These are phyloP conservation scores for Synchiropus splendidus DNA, from an alignment of 2,113 vertebrate species.

Conservation along the genomic window DNA sequence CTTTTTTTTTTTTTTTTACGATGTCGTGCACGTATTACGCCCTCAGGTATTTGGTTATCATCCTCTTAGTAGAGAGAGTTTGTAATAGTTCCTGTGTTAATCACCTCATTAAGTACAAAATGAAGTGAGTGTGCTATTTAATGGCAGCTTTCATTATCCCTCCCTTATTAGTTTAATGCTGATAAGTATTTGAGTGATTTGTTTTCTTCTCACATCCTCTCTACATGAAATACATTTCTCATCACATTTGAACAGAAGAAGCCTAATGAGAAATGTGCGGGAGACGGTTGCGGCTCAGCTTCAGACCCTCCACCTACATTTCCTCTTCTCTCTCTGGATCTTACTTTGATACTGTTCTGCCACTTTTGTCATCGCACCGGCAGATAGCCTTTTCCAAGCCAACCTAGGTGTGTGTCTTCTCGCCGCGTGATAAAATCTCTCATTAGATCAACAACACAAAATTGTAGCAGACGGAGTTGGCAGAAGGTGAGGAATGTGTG, in stretches of 20 bases:
- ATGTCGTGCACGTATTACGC: neutral
- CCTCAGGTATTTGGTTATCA: conserved; percentile 14
- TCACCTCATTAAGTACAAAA: conserved; percentile 14
- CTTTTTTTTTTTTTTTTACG: neutral
- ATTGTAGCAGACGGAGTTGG: conserved; percentile 41
- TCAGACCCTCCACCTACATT: no score
- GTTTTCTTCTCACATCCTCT: no score
- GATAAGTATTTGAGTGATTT: neutral
- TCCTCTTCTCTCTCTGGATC: no score
- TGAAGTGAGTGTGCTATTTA: conserved; percentile 27
- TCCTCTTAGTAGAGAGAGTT: conserved; percentile 16
- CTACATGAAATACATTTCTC: no score
- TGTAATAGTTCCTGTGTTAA: neutral
- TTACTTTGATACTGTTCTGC: no score
- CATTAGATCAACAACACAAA: conserved; percentile 34
- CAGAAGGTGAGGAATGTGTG: conserved; percentile 28
- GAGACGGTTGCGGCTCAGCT: no score
- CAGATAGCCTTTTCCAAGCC: neutral
- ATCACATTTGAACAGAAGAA: no score
- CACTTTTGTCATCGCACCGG: no score
- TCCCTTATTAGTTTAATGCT: conserved; percentile 12
- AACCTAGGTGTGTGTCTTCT: conserved; percentile 7
- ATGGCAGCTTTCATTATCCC: conserved; percentile 5
- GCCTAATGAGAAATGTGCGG: no score
- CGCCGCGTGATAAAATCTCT: conserved; percentile 19